Evolutionary conservation across 2,797 vertebrate species (phyloP).

Genomic region (Lagothrix lagotricha): DNA sequence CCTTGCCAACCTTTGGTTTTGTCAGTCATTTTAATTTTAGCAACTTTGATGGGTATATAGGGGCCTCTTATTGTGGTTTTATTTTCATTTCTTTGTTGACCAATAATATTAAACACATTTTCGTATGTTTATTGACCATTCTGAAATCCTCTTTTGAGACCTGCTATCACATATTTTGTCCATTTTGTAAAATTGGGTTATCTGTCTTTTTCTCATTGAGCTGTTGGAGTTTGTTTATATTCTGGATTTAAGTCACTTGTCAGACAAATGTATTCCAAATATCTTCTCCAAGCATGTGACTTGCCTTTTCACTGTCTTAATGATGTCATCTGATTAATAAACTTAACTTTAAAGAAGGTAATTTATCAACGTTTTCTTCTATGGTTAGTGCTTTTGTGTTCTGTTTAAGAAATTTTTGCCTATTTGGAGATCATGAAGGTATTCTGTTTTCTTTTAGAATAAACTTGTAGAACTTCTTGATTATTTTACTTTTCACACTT

Average conservation of each 20-base stretch:
- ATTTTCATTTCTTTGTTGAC: background rate
- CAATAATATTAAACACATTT: background rate
- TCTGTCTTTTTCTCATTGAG: background rate
- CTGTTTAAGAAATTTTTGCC: background rate
- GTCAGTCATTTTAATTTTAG: background rate
- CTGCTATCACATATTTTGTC: background rate
- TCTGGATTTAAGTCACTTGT: background rate
- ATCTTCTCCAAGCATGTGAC: background rate
- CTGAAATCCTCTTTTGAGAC: background rate
- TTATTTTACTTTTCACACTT: background rate
- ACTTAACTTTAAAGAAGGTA: background rate
- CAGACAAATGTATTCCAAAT: background rate
- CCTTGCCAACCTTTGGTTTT: background rate
- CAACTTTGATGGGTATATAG: background rate
- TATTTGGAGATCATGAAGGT: background rate
- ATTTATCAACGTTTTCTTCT: background rate
- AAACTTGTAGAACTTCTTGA: background rate
- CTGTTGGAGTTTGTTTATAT: background rate
- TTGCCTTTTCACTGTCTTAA: background rate
- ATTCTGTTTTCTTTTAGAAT: background rate
- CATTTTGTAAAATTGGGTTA: background rate
- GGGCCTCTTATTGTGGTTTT: background rate
- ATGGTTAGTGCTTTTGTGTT: background rate
- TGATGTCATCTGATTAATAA: background rate
- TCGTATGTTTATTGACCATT: background rate